Base-by-base conservation (phyloP, 1,140 invertebrate species). In the Xylocopa sonorina region DNA sequence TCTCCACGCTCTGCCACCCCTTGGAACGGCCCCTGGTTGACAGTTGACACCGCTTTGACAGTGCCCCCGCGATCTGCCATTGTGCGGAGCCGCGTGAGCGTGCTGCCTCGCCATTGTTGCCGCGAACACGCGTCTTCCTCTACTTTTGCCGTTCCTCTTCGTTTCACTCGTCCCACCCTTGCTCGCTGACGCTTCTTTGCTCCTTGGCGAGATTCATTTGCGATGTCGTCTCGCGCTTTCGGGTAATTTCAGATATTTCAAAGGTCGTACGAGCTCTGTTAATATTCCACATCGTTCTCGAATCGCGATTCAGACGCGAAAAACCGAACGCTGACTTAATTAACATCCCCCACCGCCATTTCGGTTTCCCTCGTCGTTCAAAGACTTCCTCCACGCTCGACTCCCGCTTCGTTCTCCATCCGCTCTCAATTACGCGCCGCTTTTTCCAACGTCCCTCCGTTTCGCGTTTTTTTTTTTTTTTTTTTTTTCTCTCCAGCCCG, bases 41-140 rank as follows among this genome's bases (percentile, higher is more conserved):
- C 78, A 75, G 78, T 75, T 80, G 78, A 80, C 78, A 80, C 78
- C 78, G 38, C 50, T 80, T 75, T 80, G 78, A 80, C 78, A 80
- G 53, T 66, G 32, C 29, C 16, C n/a, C 53, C 43, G 38, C 21
- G 78, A 32, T 46, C 46, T 74, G 41, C 50, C 60, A 80, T 80
- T 80, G 78, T 80, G n/a, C 69, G 71, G 12, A 80, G 3, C 43
- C 78, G 71, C 78, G 78, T 75, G 62, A 80, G 78, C 78, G 71
- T 80, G 60, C 68, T 29, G 76, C 32, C 41, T 41, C 46, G 69
- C 78, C 71, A 80, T 80, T 80, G 78, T 80, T 75, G 62, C 18
- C 43, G 18, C 72, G 60, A 41, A 32, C 27, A 46, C 18, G 41
- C 38, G 18, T 73, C 68, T 55, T 73, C 58, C 32, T 63, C 57